Percentiles rank a stretch among this genome's conserved stretches.
Evolutionary conservation across 2,113 vertebrate species (phyloP).

Genomic region (Phocoena phocoena): DNA sequence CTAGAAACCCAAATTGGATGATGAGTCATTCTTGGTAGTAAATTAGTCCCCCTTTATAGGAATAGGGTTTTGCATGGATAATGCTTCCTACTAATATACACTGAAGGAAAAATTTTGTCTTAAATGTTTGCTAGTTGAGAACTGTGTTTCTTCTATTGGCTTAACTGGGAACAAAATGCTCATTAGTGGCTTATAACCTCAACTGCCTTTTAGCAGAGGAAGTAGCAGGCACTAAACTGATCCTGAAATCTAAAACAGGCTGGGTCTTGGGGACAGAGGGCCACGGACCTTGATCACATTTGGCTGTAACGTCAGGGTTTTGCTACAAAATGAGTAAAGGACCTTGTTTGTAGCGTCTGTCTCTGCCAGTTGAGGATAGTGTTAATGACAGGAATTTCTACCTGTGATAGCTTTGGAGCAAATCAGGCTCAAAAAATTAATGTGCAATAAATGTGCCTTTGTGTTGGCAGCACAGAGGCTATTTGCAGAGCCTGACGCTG

Average conservation of each 20-base stretch:
- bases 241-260: background rate
- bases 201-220: background rate
- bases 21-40: background rate
- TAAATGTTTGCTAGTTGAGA: background rate
- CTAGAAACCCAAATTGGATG: background rate
- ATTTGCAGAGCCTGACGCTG: constrained; percentile 30
- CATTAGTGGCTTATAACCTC: background rate
- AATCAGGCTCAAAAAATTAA: constrained; percentile 40
- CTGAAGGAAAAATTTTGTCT: background rate
- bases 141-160: background rate
- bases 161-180: background rate
- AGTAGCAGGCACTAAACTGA: background rate
- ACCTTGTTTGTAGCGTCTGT: background rate
- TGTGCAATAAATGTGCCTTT: background rate
- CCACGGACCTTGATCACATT: background rate
- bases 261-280: background rate
- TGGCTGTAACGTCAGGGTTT: background rate
- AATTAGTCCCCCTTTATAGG: background rate
- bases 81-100: background rate
- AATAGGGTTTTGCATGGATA: background rate
- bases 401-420: background rate
- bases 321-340: background rate
- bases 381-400: constrained; percentile 23
- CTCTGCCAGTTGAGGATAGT: constrained; percentile 10
- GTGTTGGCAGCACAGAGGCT: background rate